Evolutionary conservation across 92 coral and sea anemone genomes (phyloP), one percentile per base, ranked within the genome.

Genomic region (Meandrina meandrites): DNA sequence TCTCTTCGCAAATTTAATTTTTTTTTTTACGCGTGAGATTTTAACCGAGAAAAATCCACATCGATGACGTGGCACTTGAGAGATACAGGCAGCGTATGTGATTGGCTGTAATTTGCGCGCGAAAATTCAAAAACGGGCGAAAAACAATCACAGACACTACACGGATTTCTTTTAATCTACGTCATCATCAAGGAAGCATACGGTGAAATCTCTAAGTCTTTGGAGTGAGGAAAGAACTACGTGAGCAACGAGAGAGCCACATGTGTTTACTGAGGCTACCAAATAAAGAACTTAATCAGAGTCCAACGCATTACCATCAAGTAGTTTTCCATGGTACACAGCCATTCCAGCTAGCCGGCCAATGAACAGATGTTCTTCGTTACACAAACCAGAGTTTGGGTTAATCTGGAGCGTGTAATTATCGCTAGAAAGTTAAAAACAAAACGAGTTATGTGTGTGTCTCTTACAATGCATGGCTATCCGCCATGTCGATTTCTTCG

Each of bases 301-400:
- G 35, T 66, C 16, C 35, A 66, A 28, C 71, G 84, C 18, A 56
- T 71, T 92, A 97, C 99, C 99, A 88, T 97, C 99, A 58, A 97
- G 89, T 28, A 97, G 89, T 84, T 97, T 97, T 37, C 99, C 99
- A 80, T 97, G 99, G 60, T 95, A 97, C 62, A 97, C 99, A 0
- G 99, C 99, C 99, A 97, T 97, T 24, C 99, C 99, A 56, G 99
- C 99, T 24, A 97, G 91, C 78, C 99, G 92, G 31, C 99, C 99
- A 89, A 95, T 97, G 80, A 97, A 97, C 78, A 97, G 87, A 89
- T 97, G 99, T 35, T 97, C 99, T 79, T 97, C 99, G 71, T 97
- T 97, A 70, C 99, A 97, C 54, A 97, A 86, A 2, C 99, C 99
- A 18, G 99, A 97, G 83, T 97, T 97, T 2, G 99, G 99, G 86